A percentile compares a stretch with the other conserved stretches of the same genome.
These are phyloP conservation scores for Lepus europaeus DNA, from an alignment of 2,113 vertebrate species.

Conservation along the genomic window DNA sequence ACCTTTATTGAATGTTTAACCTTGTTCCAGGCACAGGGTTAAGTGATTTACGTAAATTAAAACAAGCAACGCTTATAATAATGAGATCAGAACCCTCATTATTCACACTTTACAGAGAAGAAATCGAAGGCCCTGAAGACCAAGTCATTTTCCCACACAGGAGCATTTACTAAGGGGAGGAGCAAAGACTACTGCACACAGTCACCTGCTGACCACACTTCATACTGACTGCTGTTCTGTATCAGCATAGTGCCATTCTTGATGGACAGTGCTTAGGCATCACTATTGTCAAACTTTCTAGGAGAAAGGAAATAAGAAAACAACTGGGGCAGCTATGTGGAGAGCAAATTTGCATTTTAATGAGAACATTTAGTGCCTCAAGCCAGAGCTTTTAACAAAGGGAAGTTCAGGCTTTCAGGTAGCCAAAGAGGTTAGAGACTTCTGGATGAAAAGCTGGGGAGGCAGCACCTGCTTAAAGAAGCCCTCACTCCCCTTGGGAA, in stretches of 20 bases:
- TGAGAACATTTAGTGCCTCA: background rate
- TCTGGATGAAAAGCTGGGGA: background rate
- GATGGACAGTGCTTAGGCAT: background rate
- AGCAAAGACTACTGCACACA: background rate
- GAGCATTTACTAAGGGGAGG: background rate
- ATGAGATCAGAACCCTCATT: background rate
- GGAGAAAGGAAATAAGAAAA: slow-evolving; percentile 69
- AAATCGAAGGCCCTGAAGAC: background rate
- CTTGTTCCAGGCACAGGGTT: background rate
- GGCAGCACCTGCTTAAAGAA: background rate
- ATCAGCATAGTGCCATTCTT: too few species aligned
- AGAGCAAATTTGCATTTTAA: slow-evolving; percentile 77
- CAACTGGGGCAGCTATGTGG: slow-evolving; percentile 44
- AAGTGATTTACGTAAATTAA: background rate
- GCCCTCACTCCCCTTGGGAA: fast-evolving
- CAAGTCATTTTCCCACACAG: background rate
- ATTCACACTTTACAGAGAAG: background rate
- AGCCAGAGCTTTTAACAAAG: slow-evolving; percentile 52
- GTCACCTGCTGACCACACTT: background rate
- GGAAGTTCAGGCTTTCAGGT: slow-evolving; percentile 29
- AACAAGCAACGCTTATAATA: background rate
- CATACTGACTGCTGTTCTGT: too few species aligned
- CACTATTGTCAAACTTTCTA: slow-evolving; percentile 41
- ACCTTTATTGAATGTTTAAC: background rate
- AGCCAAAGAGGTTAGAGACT: background rate